These are phyloP conservation scores for Euleptes europaea DNA, from an alignment of 2,113 vertebrate species.

Conservation along the genomic window DNA sequence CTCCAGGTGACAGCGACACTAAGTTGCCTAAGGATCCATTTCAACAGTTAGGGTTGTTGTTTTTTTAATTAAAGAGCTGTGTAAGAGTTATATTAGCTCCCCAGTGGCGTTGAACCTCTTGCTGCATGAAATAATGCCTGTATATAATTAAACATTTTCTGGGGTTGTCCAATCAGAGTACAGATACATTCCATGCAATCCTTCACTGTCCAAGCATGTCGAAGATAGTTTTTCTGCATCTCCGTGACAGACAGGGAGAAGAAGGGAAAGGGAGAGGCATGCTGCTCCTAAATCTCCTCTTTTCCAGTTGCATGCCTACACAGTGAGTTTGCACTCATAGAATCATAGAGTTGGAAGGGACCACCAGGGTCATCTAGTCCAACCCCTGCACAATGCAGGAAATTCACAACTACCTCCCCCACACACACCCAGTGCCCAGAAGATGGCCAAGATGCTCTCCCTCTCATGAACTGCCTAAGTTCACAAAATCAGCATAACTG, in stretches of 20 bases:
- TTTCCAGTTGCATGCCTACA: not conserved
- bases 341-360: too few species aligned
- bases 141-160: conserved; percentile 11
- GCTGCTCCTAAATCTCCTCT: not conserved
- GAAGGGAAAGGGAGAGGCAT: not conserved
- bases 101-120: not conserved
- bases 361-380: too few species aligned
- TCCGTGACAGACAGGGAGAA: not conserved
- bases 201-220: not conserved
- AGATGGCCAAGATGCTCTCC: too few species aligned
- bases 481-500: too few species aligned
- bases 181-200: not conserved
- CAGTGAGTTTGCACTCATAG: too few species aligned
- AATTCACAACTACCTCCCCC: too few species aligned
- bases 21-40: not conserved
- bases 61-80: conserved; percentile 10
- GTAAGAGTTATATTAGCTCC: conserved; percentile 16
- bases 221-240: not conserved
- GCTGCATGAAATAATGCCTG: conserved; percentile 19
- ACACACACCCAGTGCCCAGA: too few species aligned
- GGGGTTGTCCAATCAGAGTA: not conserved
- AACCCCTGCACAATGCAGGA: too few species aligned
- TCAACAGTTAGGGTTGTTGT: not conserved
- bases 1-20: not conserved
- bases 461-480: too few species aligned